A percentile compares a stretch with the other conserved stretches of the same genome.
Evolutionary conservation across 2,797 vertebrate species (phyloP).

Genomic region (Coregonus suidteri): DNA sequence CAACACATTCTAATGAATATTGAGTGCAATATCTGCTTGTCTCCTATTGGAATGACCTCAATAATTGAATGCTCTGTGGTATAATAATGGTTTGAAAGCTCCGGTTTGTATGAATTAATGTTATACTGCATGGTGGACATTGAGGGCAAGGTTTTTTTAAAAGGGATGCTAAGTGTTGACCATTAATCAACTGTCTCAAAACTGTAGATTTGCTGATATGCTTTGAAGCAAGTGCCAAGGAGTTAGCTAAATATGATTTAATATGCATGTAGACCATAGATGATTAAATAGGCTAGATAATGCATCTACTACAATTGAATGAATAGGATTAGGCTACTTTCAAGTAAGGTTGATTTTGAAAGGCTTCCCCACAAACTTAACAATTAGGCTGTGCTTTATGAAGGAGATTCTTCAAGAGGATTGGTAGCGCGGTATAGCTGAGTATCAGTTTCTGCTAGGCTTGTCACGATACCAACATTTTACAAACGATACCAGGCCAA

Average conservation of each 20-base stretch:
- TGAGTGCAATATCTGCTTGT: background rate
- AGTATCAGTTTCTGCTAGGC: conserved; percentile 1
- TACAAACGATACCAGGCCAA: too few species aligned
- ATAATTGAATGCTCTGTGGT: conserved; percentile 6
- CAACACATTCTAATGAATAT: background rate
- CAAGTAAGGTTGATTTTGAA: background rate
- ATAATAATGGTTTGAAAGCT: background rate
- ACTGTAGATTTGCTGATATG: background rate
- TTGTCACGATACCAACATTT: too few species aligned
- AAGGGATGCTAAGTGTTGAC: background rate
- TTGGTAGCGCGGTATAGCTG: background rate
- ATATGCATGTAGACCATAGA: background rate
- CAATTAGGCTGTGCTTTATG: background rate
- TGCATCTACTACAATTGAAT: background rate
- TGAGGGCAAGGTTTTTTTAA: background rate
- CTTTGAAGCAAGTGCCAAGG: background rate
- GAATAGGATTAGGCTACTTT: background rate
- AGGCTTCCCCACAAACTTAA: background rate
- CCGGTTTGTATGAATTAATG: background rate
- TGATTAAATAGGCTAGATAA: background rate
- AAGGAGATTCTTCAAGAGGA: background rate
- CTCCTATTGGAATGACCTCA: background rate
- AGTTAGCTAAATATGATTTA: background rate
- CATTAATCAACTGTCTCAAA: background rate
- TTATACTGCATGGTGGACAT: background rate